Evolutionary conservation across 92 coral and sea anemone species (phyloP).

Genomic region (Muricea muricata): DNA sequence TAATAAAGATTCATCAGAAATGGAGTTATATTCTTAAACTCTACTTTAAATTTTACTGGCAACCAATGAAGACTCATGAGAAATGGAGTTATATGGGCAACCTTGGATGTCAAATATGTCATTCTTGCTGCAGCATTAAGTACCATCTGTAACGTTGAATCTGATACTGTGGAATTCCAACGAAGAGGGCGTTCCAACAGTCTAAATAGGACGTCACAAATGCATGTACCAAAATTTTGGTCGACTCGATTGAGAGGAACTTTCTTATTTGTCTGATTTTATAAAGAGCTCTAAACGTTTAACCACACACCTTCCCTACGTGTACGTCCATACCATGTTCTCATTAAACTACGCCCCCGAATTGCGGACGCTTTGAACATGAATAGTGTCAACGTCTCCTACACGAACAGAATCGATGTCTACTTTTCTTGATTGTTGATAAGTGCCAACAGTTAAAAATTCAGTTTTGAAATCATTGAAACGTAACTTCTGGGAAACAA

Average conservation of each 20-base stretch:
- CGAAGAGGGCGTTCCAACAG: constrained; percentile 54
- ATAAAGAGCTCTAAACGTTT: constrained; percentile 24
- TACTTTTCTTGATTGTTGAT: too few relatives aligned
- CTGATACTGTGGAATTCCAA: too few relatives aligned
- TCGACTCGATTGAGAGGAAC: constrained; percentile 22
- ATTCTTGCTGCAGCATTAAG: too few relatives aligned
- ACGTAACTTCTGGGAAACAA: not conserved
- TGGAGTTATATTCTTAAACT: too few relatives aligned
- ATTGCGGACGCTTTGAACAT: not conserved
- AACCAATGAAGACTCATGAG: too few relatives aligned
- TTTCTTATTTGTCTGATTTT: constrained; percentile 65
- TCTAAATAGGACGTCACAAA: not conserved
- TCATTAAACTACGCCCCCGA: not conserved
- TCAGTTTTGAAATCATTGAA: not conserved
- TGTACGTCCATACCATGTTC: not conserved
- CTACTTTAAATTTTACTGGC: not conserved
- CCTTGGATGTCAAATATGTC: too few relatives aligned
- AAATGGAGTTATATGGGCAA: too few relatives aligned
- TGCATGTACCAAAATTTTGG: not conserved
- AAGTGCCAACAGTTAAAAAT: not conserved
- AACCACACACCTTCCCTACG: not conserved
- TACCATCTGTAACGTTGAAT: too few relatives aligned
- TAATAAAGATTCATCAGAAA: too few relatives aligned
- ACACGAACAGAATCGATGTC: not conserved
- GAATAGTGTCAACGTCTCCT: not conserved